Base-by-base conservation (phyloP, 1,140 invertebrate genomes). In the Dreissena polymorpha region DNA sequence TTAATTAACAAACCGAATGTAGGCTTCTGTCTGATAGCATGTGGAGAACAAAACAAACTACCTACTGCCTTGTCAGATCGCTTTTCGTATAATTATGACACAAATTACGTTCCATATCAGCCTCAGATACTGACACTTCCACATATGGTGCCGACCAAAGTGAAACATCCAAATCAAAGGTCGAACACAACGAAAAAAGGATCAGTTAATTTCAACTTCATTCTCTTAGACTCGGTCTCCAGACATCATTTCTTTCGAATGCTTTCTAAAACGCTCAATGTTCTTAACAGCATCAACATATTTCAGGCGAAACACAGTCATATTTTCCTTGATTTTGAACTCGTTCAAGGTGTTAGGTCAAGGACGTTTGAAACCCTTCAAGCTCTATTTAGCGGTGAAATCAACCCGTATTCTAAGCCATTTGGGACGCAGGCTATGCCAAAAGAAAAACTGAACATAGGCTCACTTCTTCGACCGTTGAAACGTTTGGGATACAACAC, bases 221-320 rank as follows among this genome's bases (percentile, higher is more conserved):
- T 93, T 29, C 90, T 92, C 63, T 77, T 92, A 27, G 92, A 93
- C 78, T 93, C 92, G 16, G 86, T 92, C 23, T 91, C 92, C 49
- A 74, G 87, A 49, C 85, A 88, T 79, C 92, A 93, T 87, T 92
- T 93, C 71, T 91, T 87, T 80, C 73, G 92, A 27, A 91, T 90
- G n/a, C 65, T 93, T 64, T 87, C 89, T 60, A 85, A 86, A 67
- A 89, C 90, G 18, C 82, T 91, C 8, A 82, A 74, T 72, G 74
- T 85, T 55, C 83, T 90, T 39, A 69, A 81, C 53, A 60, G 78
- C 0, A 77, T 88, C 49, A 70, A 73, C 7, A 50, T 13, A 16
- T 39, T 63, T 16, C 57, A 72, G 2, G 50, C 39, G 3, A 55
- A 67, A 13, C n/a, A 39, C 49, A 74, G 57, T 21, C 21, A 53